Evolutionary conservation across 2,888 invertebrate genomes (phyloP), one percentile per base, ranked within the genome.

Genomic region (Scaptomyza caliginosa): DNA sequence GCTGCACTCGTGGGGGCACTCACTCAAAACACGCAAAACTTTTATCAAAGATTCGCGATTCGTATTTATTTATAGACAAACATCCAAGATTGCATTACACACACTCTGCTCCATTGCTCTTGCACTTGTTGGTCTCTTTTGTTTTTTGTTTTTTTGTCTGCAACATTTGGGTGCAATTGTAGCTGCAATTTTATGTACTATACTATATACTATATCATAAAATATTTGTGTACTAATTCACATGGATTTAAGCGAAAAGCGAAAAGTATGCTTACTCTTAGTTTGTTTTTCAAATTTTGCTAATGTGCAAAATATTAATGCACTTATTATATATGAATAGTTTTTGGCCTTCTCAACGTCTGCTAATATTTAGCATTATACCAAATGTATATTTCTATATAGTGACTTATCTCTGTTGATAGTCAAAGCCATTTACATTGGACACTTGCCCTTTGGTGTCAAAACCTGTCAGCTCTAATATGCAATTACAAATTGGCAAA

Each of bases 11-110:
- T 38, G 46, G 30, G 30, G 24, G 23, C 55, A 38, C 46, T 46
- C 21, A 36, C 52, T 45, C 52, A 52, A 43, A 42, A 51, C 69
- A 60, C 74, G 56, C 69, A 28, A 71, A 51, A 63, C 50, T 78
- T 81, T 77, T 77, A 84, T 84, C 87, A 84, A 58, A 57, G 69
- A 83, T 86, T 80, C 63, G 74, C 87, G 54, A 64, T 63, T 46
- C 69, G 81, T 69, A 80, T 58, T 65, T 80, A 80, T 80, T 80
- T 83, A 67, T 80, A 86, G 86, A 76, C 54, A 64, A 50, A 30
- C n/a, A 42, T 52, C 50, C 57, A 43, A 84, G 85, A 81, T 81
- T 86, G 82, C 85, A 81, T 86, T 81, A 68, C 81, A 86, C 60
- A 71, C 80, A 86, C 60, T 63, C 28, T 48, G 62, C 56, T 64